Percentiles rank a stretch among this genome's conserved stretches.
Evolutionary conservation across 2,888 invertebrate species (phyloP).

Genomic region (Ennomos fuscantarius): DNA sequence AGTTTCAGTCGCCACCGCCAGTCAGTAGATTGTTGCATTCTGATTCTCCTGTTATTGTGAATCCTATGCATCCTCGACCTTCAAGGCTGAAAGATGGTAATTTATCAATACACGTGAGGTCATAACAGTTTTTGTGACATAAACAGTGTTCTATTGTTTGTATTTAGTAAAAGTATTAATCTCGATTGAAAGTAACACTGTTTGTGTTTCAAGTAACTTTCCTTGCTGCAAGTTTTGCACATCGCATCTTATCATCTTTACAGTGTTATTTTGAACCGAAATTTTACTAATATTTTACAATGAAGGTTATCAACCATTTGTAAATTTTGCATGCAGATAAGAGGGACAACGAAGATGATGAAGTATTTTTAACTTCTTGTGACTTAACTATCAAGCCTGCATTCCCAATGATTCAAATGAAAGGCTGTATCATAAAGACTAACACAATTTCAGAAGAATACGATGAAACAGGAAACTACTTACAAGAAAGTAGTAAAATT

Average conservation of each 20-base stretch:
- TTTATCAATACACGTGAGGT: not conserved
- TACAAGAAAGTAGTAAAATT: slow-evolving; percentile 26
- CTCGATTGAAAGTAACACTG: slow-evolving; percentile 64
- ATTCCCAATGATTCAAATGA: slow-evolving; percentile 50
- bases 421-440: slow-evolving; percentile 62
- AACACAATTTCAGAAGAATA: slow-evolving; percentile 47
- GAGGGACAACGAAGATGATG: slow-evolving; percentile 57
- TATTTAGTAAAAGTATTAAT: slow-evolving; percentile 9
- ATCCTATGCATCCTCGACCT: slow-evolving; percentile 55
- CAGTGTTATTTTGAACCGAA: slow-evolving; percentile 67
- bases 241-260: slow-evolving; percentile 60
- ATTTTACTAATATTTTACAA: not conserved
- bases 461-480: slow-evolving; percentile 28
- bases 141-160: slow-evolving; percentile 62
- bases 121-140: slow-evolving; percentile 15
- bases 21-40: slow-evolving; percentile 51
- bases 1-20: slow-evolving; percentile 59
- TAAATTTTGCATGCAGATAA: slow-evolving; percentile 49
- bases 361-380: slow-evolving; percentile 64
- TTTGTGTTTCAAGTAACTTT: slow-evolving; percentile 52
- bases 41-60: slow-evolving; percentile 51
- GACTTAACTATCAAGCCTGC: slow-evolving; percentile 59
- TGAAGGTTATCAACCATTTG: slow-evolving; percentile 4
- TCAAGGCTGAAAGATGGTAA: slow-evolving; percentile 67
- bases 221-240: slow-evolving; percentile 50